Percentiles rank a stretch among this genome's conserved stretches.
Evolutionary conservation across 2,888 invertebrate species (phyloP).

Genomic region (Falcaria lacertinaria): DNA sequence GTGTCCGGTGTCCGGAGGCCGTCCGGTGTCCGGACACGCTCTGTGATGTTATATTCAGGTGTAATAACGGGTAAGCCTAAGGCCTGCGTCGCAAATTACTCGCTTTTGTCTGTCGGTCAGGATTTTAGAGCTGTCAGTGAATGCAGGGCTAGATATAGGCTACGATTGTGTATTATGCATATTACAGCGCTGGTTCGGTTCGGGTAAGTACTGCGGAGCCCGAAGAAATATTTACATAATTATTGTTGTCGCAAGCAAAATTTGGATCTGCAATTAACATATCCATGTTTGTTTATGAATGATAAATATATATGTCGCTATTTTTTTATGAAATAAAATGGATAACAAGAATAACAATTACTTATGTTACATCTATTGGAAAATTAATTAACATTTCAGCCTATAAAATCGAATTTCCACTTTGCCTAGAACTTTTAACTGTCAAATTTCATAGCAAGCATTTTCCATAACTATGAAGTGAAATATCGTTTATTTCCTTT

Average conservation of each 20-base stretch:
- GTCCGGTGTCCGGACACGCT: conserved; percentile 7
- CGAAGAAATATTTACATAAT: no score
- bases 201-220: no score
- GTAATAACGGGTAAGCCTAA: conserved; percentile 49
- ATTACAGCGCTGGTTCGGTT: conserved; percentile 12
- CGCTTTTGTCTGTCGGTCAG: conserved; percentile 45
- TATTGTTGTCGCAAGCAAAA: no score
- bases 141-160: conserved; percentile 38
- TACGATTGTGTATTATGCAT: conserved; percentile 34
- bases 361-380: neutral
- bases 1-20: neutral
- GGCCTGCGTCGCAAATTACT: conserved; percentile 41
- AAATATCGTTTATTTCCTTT: no score
- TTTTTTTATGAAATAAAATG: conserved; percentile 15
- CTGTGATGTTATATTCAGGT: conserved; percentile 53
- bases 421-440: no score
- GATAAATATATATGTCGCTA: no score
- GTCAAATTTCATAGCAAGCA: no score
- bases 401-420: no score
- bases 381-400: no score
- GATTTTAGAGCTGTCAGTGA: conserved; percentile 45
- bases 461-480: no score
- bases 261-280: no score
- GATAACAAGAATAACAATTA: conserved; percentile 5
- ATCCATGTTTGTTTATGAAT: no score